Percentiles rank a stretch among this genome's conserved stretches.
phyloP scores from a whole-genome alignment of 2,888 invertebrate genomes.

The Galerucella calmariensis region DNA sequence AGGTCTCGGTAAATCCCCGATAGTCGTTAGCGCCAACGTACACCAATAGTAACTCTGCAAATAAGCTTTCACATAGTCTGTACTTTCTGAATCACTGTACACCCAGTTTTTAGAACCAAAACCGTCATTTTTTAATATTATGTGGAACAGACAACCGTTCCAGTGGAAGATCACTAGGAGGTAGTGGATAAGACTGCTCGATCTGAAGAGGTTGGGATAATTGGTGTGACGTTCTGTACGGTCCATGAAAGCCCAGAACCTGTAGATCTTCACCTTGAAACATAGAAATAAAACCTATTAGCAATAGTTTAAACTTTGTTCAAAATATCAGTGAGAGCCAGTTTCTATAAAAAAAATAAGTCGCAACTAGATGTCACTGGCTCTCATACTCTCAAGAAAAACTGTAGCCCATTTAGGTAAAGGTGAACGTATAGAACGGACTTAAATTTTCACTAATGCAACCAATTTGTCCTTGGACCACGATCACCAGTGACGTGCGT shows the following conservation, averaged over 20 bases:
- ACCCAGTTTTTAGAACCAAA: slow-evolving; percentile 95
- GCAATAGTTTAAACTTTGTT: not conserved
- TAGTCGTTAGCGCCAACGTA: slow-evolving; percentile 94
- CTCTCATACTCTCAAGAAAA: too few species aligned
- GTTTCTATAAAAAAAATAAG: too few species aligned
- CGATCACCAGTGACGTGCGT: too few species aligned
- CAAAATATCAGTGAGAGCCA: not conserved
- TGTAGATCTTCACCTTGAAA: slow-evolving; percentile 68
- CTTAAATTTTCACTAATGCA: too few species aligned
- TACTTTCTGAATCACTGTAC: slow-evolving; percentile 83
- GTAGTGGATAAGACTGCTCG: slow-evolving; percentile 93
- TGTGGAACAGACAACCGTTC: slow-evolving; percentile 99
- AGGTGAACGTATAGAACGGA: too few species aligned
- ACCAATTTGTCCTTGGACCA: too few species aligned
- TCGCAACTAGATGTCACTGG: too few species aligned
- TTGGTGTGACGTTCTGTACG: slow-evolving; percentile 98
- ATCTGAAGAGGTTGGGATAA: slow-evolving; percentile 96
- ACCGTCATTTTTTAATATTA: slow-evolving; percentile 94
- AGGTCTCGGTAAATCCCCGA: slow-evolving; percentile 92
- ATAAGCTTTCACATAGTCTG: slow-evolving; percentile 93
- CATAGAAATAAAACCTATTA: slow-evolving; percentile 21
- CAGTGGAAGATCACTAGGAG: slow-evolving; percentile 98
- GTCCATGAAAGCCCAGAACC: slow-evolving; percentile 99
- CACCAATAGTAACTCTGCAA: slow-evolving; percentile 99
- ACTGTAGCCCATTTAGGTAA: too few species aligned